These are phyloP conservation scores for Lacanobia wlatinum DNA, from an alignment of 2,888 invertebrate genomes.

Conservation along the genomic window DNA sequence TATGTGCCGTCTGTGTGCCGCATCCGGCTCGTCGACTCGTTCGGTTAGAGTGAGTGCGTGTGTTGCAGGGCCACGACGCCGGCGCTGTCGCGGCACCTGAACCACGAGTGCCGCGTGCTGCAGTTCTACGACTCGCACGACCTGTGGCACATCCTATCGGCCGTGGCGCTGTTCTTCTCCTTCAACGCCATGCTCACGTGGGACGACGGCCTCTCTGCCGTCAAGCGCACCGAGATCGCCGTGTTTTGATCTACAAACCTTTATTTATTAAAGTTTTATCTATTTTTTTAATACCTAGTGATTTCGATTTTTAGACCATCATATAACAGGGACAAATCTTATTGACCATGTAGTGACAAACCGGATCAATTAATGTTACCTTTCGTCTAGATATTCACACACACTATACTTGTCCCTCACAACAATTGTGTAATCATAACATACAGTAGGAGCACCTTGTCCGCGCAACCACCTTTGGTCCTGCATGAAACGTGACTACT, in stretches of 20 bases:
- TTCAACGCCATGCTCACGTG: conserved; percentile 95
- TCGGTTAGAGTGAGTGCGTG: neutral
- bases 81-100: conserved; percentile 92
- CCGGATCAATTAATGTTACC: no score
- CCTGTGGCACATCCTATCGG: conserved; percentile 97
- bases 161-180: conserved; percentile 95
- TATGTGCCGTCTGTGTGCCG: no score
- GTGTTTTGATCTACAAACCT: conserved; percentile 92
- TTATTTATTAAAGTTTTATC: conserved; percentile 16
- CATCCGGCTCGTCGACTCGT: no score
- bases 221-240: conserved; percentile 93
- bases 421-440: no score
- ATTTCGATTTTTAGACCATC: neutral
- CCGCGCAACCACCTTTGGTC: no score
- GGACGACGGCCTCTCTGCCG: conserved; percentile 95
- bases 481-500: no score
- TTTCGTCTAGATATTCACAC: no score
- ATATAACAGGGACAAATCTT: no score
- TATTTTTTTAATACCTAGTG: neutral
- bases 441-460: no score
- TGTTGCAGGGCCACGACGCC: conserved; percentile 89
- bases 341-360: no score
- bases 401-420: no score
- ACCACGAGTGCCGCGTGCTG: conserved; percentile 82
- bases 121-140: conserved; percentile 96